These are phyloP conservation scores for Platycnemis pennipes DNA, from an alignment of 2,888 invertebrate genomes.

Conservation along the genomic window DNA sequence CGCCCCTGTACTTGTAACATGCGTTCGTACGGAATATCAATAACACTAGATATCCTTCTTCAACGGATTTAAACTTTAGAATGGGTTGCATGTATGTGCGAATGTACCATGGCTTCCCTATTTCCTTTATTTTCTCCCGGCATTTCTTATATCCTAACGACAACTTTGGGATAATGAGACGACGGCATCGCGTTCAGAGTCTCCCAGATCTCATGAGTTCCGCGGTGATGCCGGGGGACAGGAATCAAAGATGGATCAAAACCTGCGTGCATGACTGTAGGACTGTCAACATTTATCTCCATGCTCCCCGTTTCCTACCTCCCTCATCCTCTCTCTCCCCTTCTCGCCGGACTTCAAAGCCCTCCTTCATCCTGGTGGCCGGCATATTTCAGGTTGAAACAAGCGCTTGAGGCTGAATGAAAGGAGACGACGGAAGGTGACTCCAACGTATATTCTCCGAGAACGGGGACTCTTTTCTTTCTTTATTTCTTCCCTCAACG, in stretches of 20 bases:
- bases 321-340: conserved; percentile 70
- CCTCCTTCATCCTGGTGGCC: conserved; percentile 71
- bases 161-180: too few relatives aligned
- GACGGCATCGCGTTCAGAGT: too few relatives aligned
- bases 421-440: conserved; percentile 27
- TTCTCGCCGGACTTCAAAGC: conserved; percentile 58
- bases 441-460: conserved; percentile 15
- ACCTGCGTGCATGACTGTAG: neutral
- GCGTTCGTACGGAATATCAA: too few relatives aligned
- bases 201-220: neutral
- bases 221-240: neutral
- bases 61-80: too few relatives aligned
- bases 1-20: too few relatives aligned
- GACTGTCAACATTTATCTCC: neutral
- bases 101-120: too few relatives aligned
- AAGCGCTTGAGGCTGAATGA: conserved; percentile 24
- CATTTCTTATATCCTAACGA: too few relatives aligned
- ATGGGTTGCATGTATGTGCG: too few relatives aligned
- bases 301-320: neutral
- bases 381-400: conserved; percentile 74
- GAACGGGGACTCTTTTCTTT: neutral
- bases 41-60: too few relatives aligned
- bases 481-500: neutral
- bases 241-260: conserved; percentile 35
- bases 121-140: too few relatives aligned